A percentile compares a stretch with the other conserved stretches of the same genome.
Evolutionary conservation across 92 coral and sea anemone genomes (phyloP).

Genomic region (Epizoanthus scotinus): DNA sequence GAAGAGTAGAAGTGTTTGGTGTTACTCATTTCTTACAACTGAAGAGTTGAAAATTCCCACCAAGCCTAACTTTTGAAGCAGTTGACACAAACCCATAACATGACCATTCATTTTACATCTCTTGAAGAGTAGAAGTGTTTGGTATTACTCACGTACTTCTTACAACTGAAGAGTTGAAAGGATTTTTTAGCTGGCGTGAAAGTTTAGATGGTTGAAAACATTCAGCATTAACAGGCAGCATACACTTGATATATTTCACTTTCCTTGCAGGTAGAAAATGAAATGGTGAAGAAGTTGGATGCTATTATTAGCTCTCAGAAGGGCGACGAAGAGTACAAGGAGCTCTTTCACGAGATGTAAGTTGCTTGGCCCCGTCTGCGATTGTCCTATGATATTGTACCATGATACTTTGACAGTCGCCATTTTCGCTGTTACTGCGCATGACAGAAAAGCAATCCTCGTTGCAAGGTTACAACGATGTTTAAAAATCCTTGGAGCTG

Average conservation of each 20-base stretch:
- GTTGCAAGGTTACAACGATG: too few relatives aligned
- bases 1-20: too few relatives aligned
- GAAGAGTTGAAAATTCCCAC: neutral
- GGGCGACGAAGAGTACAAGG: constrained; percentile 93
- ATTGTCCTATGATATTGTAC: neutral
- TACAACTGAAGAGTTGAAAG: neutral
- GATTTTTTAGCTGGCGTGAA: too few relatives aligned
- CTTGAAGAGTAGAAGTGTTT: too few relatives aligned
- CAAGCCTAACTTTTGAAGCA: too few relatives aligned
- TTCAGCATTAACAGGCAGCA: too few relatives aligned
- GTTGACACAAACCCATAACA: too few relatives aligned
- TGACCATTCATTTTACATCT: too few relatives aligned
- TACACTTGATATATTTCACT: neutral
- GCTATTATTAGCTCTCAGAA: constrained; percentile 71
- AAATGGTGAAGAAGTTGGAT: constrained; percentile 89
- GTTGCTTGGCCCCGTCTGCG: neutral
- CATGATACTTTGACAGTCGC: neutral
- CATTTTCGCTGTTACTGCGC: neutral
- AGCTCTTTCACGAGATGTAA: constrained; percentile 87
- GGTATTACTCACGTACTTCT: too few relatives aligned
- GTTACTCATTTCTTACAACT: neutral
- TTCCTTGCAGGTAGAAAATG: constrained; percentile 79
- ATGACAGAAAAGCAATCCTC: too few relatives aligned
- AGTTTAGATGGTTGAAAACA: too few relatives aligned
- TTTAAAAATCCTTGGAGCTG: too few relatives aligned